Conservation (phyloP, 2,797 vertebrate genomes). For the Chloroceryle inda region DNA sequence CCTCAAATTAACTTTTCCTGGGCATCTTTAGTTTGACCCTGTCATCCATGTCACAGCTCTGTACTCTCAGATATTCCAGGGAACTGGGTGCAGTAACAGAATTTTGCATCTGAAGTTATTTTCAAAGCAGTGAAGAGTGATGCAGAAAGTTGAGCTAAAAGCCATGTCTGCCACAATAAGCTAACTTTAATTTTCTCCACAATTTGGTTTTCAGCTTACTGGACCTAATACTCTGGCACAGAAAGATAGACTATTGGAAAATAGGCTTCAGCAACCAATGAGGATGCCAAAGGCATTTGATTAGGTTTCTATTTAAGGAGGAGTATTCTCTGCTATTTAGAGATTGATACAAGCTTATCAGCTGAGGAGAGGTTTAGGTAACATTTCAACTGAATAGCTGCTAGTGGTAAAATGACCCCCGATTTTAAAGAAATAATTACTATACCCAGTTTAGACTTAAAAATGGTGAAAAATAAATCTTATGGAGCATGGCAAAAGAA, state of each 20-base stretch:
- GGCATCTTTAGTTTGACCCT: not conserved
- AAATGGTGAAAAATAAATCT: not conserved
- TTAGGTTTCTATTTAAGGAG: slow-evolving; percentile 37
- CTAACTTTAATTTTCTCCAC: slow-evolving; percentile 1
- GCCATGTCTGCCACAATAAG: not conserved
- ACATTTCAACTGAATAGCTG: not conserved
- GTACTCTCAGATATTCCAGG: not conserved
- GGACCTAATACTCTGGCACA: not conserved
- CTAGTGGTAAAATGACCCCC: not conserved
- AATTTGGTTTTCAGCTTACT: not conserved
- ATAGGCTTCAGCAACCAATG: not conserved
- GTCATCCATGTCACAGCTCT: not conserved
- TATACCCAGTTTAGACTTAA: not conserved
- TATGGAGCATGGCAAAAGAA: not conserved
- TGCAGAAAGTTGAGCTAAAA: not conserved
- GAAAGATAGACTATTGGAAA: slow-evolving; percentile 10
- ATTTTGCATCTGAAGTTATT: not conserved
- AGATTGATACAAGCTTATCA: not conserved
- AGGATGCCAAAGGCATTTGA: not conserved
- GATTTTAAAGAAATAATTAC: not conserved
- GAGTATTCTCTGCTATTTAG: not conserved
- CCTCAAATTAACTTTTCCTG: not conserved
- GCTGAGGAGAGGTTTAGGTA: not conserved
- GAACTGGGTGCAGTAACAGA: not conserved
- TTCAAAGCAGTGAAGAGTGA: rapidly evolving